Conservation (phyloP, 2,888 invertebrate genomes). For the Scaptomyza parva region DNA sequence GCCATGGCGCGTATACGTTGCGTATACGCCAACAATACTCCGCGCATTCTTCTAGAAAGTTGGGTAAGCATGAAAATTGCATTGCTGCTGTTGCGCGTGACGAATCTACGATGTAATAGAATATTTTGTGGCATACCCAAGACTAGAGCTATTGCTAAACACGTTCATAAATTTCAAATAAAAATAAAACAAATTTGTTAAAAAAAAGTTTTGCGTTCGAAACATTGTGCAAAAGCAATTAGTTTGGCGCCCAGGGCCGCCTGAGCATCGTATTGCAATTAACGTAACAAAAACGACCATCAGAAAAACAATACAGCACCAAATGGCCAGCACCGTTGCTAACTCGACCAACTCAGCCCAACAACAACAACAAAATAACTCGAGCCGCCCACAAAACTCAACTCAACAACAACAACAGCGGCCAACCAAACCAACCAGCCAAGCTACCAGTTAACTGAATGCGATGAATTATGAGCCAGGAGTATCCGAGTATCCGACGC, state of each 20-base stretch:
- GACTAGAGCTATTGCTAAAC: constrained; percentile 41
- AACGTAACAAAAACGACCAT: constrained; percentile 62
- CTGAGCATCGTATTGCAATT: constrained; percentile 75
- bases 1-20: constrained; percentile 31
- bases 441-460: constrained; percentile 58
- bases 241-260: constrained; percentile 65
- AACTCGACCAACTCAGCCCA: constrained; percentile 2
- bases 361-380: constrained; percentile 1
- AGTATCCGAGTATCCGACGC: constrained; percentile 30
- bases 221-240: constrained; percentile 72
- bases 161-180: constrained; percentile 64
- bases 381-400: constrained; percentile 11
- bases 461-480: constrained; percentile 66
- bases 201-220: constrained; percentile 42
- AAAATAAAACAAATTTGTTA: constrained; percentile 4
- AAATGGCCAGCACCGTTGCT: constrained; percentile 50
- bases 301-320: constrained; percentile 63
- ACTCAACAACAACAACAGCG: constrained; percentile 9
- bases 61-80: constrained; percentile 45
- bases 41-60: constrained; percentile 1
- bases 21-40: background rate
- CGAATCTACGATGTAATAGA: constrained; percentile 42
- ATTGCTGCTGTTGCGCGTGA: constrained; percentile 31
- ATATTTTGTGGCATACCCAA: constrained; percentile 19
- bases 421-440: background rate